Evolutionary conservation across 2,888 invertebrate species (phyloP), one percentile per base, ranked within the genome.

Genomic region (Rotaria magnacalcarata): DNA sequence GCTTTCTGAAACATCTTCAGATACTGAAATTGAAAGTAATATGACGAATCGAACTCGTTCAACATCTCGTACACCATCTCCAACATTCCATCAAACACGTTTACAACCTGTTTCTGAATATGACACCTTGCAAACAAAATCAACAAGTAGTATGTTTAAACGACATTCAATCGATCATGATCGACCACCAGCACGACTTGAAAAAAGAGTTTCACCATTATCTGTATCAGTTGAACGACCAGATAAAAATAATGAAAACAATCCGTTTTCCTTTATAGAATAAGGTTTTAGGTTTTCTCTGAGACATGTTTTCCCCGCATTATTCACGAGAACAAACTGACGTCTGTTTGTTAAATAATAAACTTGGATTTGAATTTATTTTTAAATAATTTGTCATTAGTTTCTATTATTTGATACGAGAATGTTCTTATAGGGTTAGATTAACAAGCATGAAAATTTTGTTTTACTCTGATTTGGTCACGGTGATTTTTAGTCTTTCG

Each of bases 101-200:
- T 67, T 67, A 41, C 34, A 67, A 41, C 5, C 67, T 34, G 34
- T 67, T 67, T 67, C 67, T 34, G 67, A 67, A 67, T 4, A 67
- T 67, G 27, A 67, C 34, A 14, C 34, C 16, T 34, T 80, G 14
- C 24, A 80, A 24, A 47, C 19, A 24, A 80, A 80, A n/a, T 24
- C 80, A 80, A 80, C 43, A n/a, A 47, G 19, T 24, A 47, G 19
- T 24, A 11, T 80, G n/a, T 80, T n/a, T n/a, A 16, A 80, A 43
- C 47, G n/a, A 47, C 19, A 47, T 80, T 80, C 80, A n/a, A 43
- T n/a, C n/a, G 47, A 80, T 47, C 8, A 8, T 47, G 47, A n/a
- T 47, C 80, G 80, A 47, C 80, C 80, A 43, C 43, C 75, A 24
- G 75, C 75, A 21, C 75, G 75, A 43, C 75, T 75, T 41, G 75